These are phyloP conservation scores for Rhinichthys osculus DNA, from an alignment of 2,797 vertebrate genomes.

Conservation along the genomic window DNA sequence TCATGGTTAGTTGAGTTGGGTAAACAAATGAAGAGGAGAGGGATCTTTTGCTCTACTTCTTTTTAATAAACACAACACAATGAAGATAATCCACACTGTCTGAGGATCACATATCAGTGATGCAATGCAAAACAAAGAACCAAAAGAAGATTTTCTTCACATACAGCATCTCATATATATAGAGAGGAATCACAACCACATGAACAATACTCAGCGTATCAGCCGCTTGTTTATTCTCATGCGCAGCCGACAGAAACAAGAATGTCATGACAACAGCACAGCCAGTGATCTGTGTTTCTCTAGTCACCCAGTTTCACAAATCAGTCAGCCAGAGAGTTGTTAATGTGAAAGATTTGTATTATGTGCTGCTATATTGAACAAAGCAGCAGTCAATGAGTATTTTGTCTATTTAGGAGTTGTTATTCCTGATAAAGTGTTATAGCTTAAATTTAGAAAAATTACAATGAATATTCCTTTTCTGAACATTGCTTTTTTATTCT, in stretches of 20 bases:
- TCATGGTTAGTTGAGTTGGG: no score
- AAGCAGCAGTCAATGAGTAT: background rate
- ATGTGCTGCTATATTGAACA: background rate
- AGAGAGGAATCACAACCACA: background rate
- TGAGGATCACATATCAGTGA: background rate
- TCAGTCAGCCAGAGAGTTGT: background rate
- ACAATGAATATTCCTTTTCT: no score
- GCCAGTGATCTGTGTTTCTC: background rate
- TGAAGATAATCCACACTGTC: background rate
- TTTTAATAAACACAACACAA: background rate
- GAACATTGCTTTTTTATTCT: background rate
- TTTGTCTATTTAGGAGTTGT: background rate
- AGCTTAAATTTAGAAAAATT: background rate
- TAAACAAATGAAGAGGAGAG: no score
- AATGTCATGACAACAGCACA: constrained; percentile 23
- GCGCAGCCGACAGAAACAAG: background rate
- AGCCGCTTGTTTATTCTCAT: background rate
- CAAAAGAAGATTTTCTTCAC: background rate
- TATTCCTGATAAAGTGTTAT: background rate
- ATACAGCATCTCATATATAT: background rate
- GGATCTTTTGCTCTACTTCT: background rate
- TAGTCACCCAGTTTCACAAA: background rate
- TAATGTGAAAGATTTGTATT: background rate
- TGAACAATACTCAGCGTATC: background rate
- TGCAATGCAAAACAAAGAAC: background rate